Evolutionary conservation across 2,113 vertebrate genomes (phyloP).

Genomic region (Syngnathus floridae): DNA sequence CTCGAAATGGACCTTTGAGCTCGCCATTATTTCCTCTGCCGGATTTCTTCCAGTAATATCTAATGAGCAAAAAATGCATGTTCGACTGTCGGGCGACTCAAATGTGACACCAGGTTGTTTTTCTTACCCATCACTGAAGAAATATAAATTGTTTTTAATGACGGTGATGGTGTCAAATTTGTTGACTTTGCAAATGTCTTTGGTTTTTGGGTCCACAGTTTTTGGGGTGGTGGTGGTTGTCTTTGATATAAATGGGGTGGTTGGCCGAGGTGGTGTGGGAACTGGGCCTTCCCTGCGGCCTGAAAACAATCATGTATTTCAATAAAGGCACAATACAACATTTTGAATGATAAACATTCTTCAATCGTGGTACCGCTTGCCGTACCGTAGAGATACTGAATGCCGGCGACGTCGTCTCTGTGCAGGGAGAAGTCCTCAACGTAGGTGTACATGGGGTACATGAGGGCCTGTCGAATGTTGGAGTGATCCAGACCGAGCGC

Average conservation of each 20-base stretch:
- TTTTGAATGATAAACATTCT: background rate
- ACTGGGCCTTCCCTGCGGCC: slow-evolving; percentile 40
- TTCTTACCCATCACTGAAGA: slow-evolving; percentile 88
- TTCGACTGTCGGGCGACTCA: background rate
- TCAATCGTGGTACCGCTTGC: background rate
- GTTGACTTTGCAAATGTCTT: slow-evolving; percentile 66
- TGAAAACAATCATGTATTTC: slow-evolving; percentile 12
- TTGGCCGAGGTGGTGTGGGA: slow-evolving; percentile 38
- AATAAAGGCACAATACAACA: background rate
- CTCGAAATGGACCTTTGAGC: slow-evolving; percentile 71
- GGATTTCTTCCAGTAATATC: slow-evolving; percentile 75
- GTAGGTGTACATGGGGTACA: slow-evolving; percentile 94
- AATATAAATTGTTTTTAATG: slow-evolving; percentile 74
- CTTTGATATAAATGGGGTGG: background rate
- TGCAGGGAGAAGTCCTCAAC: slow-evolving; percentile 76
- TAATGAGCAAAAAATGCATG: slow-evolving; percentile 29
- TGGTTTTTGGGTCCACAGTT: slow-evolving; percentile 58
- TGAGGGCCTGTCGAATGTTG: slow-evolving; percentile 81
- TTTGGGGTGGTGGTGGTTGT: slow-evolving; percentile 38
- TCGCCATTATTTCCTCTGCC: slow-evolving; percentile 27
- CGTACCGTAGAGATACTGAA: slow-evolving; percentile 91
- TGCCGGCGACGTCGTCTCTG: slow-evolving; percentile 81
- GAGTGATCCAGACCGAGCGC: slow-evolving; percentile 90
- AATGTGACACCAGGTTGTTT: background rate
- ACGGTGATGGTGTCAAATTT: slow-evolving; percentile 81